phyloP scores from a whole-genome alignment of 2,113 vertebrate genomes.

The Eclectus roratus region DNA sequence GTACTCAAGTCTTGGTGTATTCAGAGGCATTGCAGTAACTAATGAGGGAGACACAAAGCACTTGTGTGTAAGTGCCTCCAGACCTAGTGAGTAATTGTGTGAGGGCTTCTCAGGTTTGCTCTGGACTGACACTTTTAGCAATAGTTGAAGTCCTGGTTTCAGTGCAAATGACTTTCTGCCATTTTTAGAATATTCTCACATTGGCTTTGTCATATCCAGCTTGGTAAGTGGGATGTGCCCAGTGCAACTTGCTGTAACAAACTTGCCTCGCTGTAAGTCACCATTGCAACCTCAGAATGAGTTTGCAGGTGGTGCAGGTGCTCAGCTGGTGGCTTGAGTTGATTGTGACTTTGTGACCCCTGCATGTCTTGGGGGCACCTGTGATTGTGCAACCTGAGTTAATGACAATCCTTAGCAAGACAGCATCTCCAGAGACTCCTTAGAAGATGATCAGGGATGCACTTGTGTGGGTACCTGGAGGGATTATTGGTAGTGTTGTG shows the following conservation, averaged over 20 bases:
- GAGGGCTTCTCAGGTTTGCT: not conserved
- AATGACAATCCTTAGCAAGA: not conserved
- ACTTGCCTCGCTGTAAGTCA: not conserved
- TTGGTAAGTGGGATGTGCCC: not conserved
- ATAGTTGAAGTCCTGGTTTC: not conserved
- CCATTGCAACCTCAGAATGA: not conserved
- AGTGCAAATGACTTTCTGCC: not conserved
- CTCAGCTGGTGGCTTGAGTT: not conserved
- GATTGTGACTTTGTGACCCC: not conserved
- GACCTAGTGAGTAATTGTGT: not conserved
- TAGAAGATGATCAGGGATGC: not conserved
- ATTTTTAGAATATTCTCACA: not conserved
- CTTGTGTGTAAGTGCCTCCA: not conserved
- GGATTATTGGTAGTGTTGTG: not conserved
- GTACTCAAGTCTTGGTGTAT: not conserved
- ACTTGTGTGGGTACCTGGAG: not conserved
- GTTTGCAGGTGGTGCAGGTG: not conserved
- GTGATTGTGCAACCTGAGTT: not conserved
- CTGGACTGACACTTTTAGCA: not conserved
- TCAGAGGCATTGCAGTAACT: not conserved
- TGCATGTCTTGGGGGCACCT: not conserved
- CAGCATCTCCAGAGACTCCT: not conserved
- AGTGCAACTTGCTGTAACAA: not conserved
- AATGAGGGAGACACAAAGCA: not conserved
- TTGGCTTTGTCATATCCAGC: not conserved